Base-by-base conservation (phyloP, 1,140 invertebrate species). In the Ceratina australensis region DNA sequence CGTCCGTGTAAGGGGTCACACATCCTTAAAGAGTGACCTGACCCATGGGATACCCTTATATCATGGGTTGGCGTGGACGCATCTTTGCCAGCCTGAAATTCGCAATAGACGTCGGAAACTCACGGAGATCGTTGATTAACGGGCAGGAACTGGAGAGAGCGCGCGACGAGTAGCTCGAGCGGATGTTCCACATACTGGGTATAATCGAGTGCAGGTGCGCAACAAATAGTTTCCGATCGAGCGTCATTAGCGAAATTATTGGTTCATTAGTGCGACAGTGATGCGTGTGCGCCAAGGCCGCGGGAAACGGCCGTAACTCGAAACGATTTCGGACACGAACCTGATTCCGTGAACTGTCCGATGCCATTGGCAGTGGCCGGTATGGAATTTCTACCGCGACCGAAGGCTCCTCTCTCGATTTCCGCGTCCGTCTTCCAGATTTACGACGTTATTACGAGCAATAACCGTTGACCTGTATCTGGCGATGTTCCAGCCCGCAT, bases 201-300 rank as follows among this genome's bases (percentile, higher is more conserved):
- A 26, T 63, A 65, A 74, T 72, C 67, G 56, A 24, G 59, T 63
- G 54, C 77, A 79, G 61, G 77, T 79, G 77, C 57, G 67, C 71
- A 72, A 67, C 63, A 79, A 79, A 79, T 72, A 61, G 65, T 60
- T 71, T 10, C 24, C 50, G 66, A 77, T 76, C 78, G 78, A 66
- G 47, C 74, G 59, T 78, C 73, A 76, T 80, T 80, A 80, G 78
- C 4, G 56, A 80, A 68, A 71, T 80, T 80, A 80, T 80, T 69
- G 78, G 78, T 69, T 78, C 56, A 69, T 80, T 71, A 63, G 66
- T 2, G 73, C 54, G 22, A 59, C 57, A 60, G 42, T 42, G 54
- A 60, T 57, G 65, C 74, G 47, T 50, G 42, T n/a, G 28, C 20
- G 8, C 33, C 26, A 33, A 61, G 66, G 33, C 28, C 20, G 26